Evolutionary conservation across 1,140 invertebrate genomes (phyloP).

Genomic region (Marisa cornuarietis): DNA sequence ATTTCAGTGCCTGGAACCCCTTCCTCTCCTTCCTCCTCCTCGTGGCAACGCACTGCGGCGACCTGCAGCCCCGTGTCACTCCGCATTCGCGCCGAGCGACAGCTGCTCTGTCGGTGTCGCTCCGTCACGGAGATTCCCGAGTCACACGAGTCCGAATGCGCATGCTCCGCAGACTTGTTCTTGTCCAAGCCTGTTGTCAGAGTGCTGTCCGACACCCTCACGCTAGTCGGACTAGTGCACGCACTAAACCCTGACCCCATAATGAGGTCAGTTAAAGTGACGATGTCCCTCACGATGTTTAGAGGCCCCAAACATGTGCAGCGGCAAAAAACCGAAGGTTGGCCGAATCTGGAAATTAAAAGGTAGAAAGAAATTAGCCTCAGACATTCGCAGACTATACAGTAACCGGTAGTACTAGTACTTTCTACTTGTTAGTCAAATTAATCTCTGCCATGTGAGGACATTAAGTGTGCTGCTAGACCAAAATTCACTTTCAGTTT

Average conservation of each 20-base stretch:
- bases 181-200: not conserved
- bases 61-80: not conserved
- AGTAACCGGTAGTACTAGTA: too few species aligned
- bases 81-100: not conserved
- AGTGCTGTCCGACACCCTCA: not conserved
- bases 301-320: not conserved
- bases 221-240: slow-evolving; percentile 18
- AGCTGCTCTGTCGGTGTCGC: not conserved
- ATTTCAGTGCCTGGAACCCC: slow-evolving; percentile 10
- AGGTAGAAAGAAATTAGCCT: not conserved
- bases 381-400: not conserved
- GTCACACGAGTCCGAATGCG: slow-evolving; percentile 17
- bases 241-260: slow-evolving; percentile 29
- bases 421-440: too few species aligned
- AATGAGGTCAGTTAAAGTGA: not conserved
- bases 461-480: too few species aligned
- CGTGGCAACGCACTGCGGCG: not conserved
- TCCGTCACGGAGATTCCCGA: slow-evolving; percentile 19
- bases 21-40: slow-evolving; percentile 7
- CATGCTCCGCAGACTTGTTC: not conserved
- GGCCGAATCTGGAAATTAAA: not conserved
- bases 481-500: too few species aligned
- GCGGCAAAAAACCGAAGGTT: not conserved
- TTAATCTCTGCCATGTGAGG: too few species aligned
- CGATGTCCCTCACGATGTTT: not conserved